Evolutionary conservation across 2,888 invertebrate genomes (phyloP).

Genomic region (Sminthurides aquaticus): DNA sequence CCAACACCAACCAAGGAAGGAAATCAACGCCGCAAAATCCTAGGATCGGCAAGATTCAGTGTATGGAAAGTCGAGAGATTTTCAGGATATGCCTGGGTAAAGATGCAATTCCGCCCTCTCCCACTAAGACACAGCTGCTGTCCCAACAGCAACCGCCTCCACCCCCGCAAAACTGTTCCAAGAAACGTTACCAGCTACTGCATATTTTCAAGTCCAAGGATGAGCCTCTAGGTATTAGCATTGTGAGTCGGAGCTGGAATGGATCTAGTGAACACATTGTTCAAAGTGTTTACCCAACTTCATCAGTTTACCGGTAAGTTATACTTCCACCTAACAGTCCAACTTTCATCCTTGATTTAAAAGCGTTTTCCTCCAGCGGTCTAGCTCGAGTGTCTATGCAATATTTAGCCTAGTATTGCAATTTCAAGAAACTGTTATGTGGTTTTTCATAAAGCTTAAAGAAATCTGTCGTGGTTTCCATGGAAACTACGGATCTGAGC

Average conservation of each 20-base stretch:
- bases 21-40: background rate
- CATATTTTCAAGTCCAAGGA: conserved; percentile 34
- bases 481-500: too few species aligned
- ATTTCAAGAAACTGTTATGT: too few species aligned
- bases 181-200: conserved; percentile 40
- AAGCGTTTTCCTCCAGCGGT: background rate
- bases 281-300: conserved; percentile 25
- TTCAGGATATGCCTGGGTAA: conserved; percentile 36
- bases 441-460: too few species aligned
- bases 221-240: conserved; percentile 34
- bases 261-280: conserved; percentile 32
- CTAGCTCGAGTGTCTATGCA: too few species aligned
- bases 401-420: too few species aligned
- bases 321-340: background rate
- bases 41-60: conserved; percentile 27
- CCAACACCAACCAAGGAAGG: too few species aligned
- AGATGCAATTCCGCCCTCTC: conserved; percentile 10
- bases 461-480: too few species aligned
- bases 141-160: conserved; percentile 32
- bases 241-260: conserved; percentile 16
- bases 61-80: conserved; percentile 41
- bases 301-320: conserved; percentile 37
- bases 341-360: background rate
- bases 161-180: conserved; percentile 22
- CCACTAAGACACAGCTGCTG: conserved; percentile 14